Conservation (phyloP, 2,113 vertebrate species). For the Caloenas nicobarica region DNA sequence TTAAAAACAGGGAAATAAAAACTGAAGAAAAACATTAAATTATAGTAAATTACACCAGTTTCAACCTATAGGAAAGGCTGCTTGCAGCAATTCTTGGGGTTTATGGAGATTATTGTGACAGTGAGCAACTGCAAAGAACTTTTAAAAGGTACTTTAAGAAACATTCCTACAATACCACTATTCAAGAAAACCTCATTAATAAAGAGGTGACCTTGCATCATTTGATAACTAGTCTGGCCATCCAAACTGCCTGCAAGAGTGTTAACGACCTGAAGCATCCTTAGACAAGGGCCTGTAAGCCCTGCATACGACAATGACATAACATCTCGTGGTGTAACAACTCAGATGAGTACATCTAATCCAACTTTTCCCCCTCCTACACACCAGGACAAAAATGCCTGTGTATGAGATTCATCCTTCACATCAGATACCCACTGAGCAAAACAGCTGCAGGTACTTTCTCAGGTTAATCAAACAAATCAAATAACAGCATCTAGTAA, state of each 20-base stretch:
- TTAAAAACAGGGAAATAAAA: neutral
- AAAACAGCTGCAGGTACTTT: constrained; percentile 33
- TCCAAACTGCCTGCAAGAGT: neutral
- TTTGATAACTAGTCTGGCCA: neutral
- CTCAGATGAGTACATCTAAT: neutral
- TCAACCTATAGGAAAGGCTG: neutral
- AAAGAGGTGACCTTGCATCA: neutral
- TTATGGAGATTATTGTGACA: neutral
- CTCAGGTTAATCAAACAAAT: constrained; percentile 57
- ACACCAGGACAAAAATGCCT: neutral
- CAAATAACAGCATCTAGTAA: constrained; percentile 39
- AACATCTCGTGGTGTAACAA: neutral
- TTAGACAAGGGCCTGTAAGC: neutral
- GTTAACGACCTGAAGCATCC: neutral
- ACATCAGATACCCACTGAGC: neutral
- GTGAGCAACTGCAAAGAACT: neutral
- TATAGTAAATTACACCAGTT: neutral
- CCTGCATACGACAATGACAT: neutral
- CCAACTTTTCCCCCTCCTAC: neutral
- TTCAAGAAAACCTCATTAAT: neutral
- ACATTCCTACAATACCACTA: neutral
- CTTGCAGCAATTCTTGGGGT: neutral
- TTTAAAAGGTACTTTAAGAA: neutral
- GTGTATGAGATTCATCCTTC: constrained; percentile 13
- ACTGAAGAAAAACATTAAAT: neutral